Evolutionary conservation across 2,113 vertebrate genomes (phyloP), one percentile per base, ranked within the genome.

Genomic region (Ranitomeya variabilis): DNA sequence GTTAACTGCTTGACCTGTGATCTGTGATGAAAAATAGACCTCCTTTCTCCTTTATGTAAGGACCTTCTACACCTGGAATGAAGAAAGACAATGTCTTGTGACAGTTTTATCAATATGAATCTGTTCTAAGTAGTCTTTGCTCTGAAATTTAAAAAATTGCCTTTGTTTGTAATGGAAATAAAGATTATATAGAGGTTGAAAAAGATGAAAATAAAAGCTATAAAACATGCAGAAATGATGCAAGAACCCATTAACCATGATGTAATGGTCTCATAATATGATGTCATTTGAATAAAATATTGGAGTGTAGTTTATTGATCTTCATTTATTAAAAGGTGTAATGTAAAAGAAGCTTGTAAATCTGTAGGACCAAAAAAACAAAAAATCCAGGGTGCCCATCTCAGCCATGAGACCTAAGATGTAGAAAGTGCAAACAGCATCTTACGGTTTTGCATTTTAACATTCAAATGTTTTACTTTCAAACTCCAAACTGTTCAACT

Each of bases 1-100:
- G 82, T 85, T 89, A 89, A 89, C 81, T 66, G 54, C 60, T 89
- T 89, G 87, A 89, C 87, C 87, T 79, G 80, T 85, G 71, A 89
- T 85, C 51, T 85, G 87, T 69, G 57, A 79, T 89, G 74, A 69
- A 79, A 79, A 78, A 77, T 23, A 83, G 60, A 60, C 8, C 19
- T 19, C 55, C 13, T 21, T 45, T 66, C 16, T 78, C 54, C 14
- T 76, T 54, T 83, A 14, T 11, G 9, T 51, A 59, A 5, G n/a
- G 21, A 45, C 26, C 78, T 79, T 21, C 59, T 84, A 31, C 71
- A 64, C 31, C 67, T 69, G 67, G 45, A 83, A 21, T 60, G 51
- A 9, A 52, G 19, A 18, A 76, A 52, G 31, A 60, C 26, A 15
- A 16, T 15, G 26, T 80, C 45, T 14, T n/a, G 51, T 23, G 64